Evolutionary conservation across 2,888 invertebrate species (phyloP).

Genomic region (Dermolepida albohirtum): DNA sequence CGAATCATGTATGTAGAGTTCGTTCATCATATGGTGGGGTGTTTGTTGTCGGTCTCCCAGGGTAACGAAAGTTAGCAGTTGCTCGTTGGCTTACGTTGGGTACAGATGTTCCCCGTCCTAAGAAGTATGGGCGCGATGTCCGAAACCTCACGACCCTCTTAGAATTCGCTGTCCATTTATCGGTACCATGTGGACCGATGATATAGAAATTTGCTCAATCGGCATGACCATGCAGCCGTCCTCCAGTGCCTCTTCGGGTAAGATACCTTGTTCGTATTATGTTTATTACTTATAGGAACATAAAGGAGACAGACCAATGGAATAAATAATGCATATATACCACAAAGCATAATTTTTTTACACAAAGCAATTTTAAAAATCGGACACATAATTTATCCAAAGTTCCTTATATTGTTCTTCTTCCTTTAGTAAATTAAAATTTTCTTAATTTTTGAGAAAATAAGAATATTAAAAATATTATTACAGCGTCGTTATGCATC

Average conservation of each 20-base stretch:
- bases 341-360: too few relatives aligned
- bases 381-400: too few relatives aligned
- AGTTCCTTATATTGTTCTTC: too few relatives aligned
- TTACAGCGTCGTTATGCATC: too few relatives aligned
- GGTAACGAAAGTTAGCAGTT: constrained; percentile 44
- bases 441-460: too few relatives aligned
- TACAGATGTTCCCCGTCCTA: constrained; percentile 37
- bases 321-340: background rate
- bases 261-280: constrained; percentile 16
- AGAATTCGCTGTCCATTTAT: constrained; percentile 33
- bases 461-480: too few relatives aligned
- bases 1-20: constrained; percentile 22
- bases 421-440: too few relatives aligned
- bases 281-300: background rate
- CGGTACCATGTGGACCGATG: constrained; percentile 74
- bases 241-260: constrained; percentile 80
- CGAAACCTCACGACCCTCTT: constrained; percentile 39
- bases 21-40: constrained; percentile 41
- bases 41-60: constrained; percentile 45
- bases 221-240: constrained; percentile 84
- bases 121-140: constrained; percentile 40
- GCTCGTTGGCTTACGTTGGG: constrained; percentile 42
- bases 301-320: too few relatives aligned
- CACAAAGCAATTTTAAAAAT: too few relatives aligned
- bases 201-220: constrained; percentile 85